These are phyloP conservation scores for Trematomus bernacchii DNA, from an alignment of 2,797 vertebrate genomes.

Conservation along the genomic window DNA sequence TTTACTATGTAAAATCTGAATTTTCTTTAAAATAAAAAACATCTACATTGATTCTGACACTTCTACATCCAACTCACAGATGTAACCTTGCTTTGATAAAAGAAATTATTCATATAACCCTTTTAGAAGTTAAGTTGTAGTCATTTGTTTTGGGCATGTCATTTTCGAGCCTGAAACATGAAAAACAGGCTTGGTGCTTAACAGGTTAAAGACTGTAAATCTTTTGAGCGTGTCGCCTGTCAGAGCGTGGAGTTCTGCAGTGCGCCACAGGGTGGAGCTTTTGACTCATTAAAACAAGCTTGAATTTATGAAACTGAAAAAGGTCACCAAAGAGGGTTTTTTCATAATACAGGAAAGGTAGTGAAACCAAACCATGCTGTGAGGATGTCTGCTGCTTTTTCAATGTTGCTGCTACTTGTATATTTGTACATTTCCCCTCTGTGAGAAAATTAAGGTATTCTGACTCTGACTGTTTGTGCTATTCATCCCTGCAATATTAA, in stretches of 20 bases:
- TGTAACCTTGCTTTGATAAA: too few species aligned
- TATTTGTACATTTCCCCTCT: too few species aligned
- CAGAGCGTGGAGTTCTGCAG: slow-evolving; percentile 27
- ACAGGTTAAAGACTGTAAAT: slow-evolving; percentile 52
- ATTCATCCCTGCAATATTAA: not conserved
- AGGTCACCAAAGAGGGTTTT: not conserved
- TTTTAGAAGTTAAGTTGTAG: too few species aligned
- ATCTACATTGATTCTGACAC: too few species aligned
- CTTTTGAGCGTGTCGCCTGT: not conserved
- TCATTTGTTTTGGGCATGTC: too few species aligned
- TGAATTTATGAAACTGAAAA: slow-evolving; percentile 32
- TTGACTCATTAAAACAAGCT: slow-evolving; percentile 18
- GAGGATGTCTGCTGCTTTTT: not conserved
- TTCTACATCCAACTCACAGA: too few species aligned
- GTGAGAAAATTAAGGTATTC: too few species aligned
- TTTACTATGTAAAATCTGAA: too few species aligned
- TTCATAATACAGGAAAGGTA: not conserved
- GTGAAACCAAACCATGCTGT: not conserved
- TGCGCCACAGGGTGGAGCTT: slow-evolving; percentile 58
- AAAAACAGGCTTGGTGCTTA: too few species aligned
- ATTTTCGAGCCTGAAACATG: too few species aligned
- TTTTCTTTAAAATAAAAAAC: too few species aligned
- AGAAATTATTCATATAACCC: too few species aligned
- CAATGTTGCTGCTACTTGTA: not conserved
- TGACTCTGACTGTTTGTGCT: not conserved